Percentiles rank a stretch among this genome's conserved stretches.
Conservation (phyloP, 2,797 vertebrate genomes). For the Artibeus jamaicensis region DNA sequence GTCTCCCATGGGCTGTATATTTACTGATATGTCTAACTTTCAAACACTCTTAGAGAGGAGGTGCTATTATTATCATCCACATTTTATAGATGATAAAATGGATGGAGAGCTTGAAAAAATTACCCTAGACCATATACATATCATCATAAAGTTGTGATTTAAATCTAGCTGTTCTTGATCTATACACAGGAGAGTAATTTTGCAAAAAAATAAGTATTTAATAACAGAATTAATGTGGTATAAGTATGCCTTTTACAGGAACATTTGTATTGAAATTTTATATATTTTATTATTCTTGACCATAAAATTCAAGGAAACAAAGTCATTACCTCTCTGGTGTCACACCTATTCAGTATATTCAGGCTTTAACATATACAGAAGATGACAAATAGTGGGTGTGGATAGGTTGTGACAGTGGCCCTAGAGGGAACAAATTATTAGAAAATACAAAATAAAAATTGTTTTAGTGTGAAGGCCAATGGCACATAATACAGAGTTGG, state of each 20-base stretch:
- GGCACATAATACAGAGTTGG: not conserved
- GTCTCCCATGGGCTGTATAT: not conserved
- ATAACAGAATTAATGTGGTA: not conserved
- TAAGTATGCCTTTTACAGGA: not conserved
- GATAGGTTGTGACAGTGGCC: not conserved
- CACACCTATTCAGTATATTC: not conserved
- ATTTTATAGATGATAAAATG: not conserved
- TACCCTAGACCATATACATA: not conserved
- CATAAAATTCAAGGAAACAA: not conserved
- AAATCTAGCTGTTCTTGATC: not conserved
- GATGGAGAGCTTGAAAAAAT: not conserved
- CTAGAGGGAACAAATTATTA: not conserved
- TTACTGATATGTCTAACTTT: not conserved
- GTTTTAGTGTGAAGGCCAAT: not conserved
- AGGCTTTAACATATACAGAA: not conserved
- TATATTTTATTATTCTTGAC: not conserved
- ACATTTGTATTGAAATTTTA: not conserved
- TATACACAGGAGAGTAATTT: not conserved
- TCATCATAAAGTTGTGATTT: not conserved
- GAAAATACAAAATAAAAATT: not conserved
- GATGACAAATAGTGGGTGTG: not conserved
- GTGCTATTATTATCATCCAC: not conserved
- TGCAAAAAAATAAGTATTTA: not conserved
- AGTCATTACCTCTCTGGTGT: not conserved
- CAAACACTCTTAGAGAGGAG: not conserved